Conservation (phyloP, 2,888 invertebrate species). For the Chloroclystis v-ata region DNA sequence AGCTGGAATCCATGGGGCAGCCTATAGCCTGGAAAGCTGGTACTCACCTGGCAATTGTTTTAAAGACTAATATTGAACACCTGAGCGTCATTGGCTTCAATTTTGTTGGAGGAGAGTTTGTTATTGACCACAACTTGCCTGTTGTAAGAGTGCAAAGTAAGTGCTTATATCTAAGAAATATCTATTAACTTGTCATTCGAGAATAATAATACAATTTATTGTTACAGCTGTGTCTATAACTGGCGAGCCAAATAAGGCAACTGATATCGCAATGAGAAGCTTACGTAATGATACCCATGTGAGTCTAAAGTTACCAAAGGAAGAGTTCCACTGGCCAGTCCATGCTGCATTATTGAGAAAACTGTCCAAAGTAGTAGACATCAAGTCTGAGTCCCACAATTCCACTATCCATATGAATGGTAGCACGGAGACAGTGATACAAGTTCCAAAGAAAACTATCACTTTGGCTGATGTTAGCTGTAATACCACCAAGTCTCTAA, state of each 20-base stretch:
- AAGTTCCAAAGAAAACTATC: conserved; percentile 47
- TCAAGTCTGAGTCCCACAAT: conserved; percentile 57
- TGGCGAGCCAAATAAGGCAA: conserved; percentile 68
- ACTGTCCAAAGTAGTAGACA: conserved; percentile 67
- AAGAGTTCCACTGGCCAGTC: conserved; percentile 60
- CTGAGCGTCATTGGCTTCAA: conserved; percentile 84
- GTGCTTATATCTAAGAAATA: conserved; percentile 36
- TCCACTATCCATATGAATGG: conserved; percentile 62
- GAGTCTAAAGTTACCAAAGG: conserved; percentile 45
- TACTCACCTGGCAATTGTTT: conserved; percentile 84
- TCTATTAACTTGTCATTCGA: neutral
- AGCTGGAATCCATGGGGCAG: conserved; percentile 89
- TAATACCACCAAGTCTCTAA: conserved; percentile 62
- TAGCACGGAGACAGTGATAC: conserved; percentile 48
- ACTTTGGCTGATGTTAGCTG: conserved; percentile 66
- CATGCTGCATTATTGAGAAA: conserved; percentile 66
- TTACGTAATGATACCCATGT: conserved; percentile 63
- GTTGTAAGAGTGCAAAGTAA: conserved; percentile 88
- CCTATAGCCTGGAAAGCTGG: conserved; percentile 89
- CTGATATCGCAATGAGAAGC: conserved; percentile 67
- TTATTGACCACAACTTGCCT: conserved; percentile 86
- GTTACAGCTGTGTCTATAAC: conserved; percentile 63
- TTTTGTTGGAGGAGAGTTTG: conserved; percentile 83
- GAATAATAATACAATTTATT: neutral
- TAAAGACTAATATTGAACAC: conserved; percentile 87